Conservation (phyloP, 1,140 invertebrate species). For the Drosophila sechellia region DNA sequence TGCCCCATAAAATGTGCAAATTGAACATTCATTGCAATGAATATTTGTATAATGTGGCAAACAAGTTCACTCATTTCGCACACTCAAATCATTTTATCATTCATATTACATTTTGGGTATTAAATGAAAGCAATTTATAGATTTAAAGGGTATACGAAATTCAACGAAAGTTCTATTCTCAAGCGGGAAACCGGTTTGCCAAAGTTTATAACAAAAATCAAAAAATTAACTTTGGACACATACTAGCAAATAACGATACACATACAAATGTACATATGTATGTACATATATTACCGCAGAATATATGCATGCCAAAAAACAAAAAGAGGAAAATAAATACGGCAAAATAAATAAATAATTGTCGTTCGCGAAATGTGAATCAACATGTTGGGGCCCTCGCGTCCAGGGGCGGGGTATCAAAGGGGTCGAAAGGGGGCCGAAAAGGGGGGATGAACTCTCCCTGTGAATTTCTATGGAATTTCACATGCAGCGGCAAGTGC, state of each 20-base stretch:
- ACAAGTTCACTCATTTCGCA: neutral
- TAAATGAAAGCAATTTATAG: neutral
- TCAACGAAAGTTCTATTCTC: neutral
- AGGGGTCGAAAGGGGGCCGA: neutral
- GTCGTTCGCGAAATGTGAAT: constrained; percentile 61
- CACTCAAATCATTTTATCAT: too few species aligned
- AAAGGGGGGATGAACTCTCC: constrained; percentile 7
- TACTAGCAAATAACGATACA: neutral
- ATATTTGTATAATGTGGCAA: neutral
- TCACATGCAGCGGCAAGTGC: constrained; percentile 62
- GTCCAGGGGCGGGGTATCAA: neutral
- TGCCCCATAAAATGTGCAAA: neutral
- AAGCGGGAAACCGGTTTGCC: constrained; percentile 25
- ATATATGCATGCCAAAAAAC: constrained; percentile 13
- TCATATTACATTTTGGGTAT: neutral
- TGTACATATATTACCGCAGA: constrained; percentile 15
- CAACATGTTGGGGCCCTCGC: constrained; percentile 43
- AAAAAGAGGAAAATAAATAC: constrained; percentile 14
- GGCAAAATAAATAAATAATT: constrained; percentile 59
- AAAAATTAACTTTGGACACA: constrained; percentile 20
- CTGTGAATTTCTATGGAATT: constrained; percentile 61
- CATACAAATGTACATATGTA: neutral
- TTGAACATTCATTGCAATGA: neutral
- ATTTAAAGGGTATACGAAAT: constrained; percentile 12
- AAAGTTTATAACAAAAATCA: constrained; percentile 28